Conservation (phyloP, 2,113 vertebrate species). For the Anhinga anhinga region DNA sequence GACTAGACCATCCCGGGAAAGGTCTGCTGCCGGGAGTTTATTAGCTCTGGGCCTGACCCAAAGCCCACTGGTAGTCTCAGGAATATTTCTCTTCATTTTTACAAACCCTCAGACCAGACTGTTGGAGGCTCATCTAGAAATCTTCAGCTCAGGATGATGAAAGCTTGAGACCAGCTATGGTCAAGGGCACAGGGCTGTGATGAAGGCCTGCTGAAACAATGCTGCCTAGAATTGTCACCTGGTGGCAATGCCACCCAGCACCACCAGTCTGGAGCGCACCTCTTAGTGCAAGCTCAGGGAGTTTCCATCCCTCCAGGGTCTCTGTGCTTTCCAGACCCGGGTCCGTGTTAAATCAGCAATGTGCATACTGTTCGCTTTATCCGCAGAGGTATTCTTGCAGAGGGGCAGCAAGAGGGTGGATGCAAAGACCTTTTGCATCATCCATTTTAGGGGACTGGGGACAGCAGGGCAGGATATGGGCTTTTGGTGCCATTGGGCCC, state of each 20-base stretch:
- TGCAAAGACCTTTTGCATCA: not conserved
- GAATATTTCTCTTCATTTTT: not conserved
- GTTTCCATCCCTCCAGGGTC: not conserved
- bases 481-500: accelerated
- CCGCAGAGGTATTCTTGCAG: accelerated
- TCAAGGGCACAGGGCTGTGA: not conserved
- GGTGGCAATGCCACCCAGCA: not conserved
- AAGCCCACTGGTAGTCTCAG: not conserved
- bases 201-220: accelerated
- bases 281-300: not conserved
- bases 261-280: accelerated
- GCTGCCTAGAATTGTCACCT: accelerated
- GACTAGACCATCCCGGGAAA: not conserved
- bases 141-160: not conserved
- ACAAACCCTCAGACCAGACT: not conserved
- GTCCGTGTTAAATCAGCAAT: not conserved
- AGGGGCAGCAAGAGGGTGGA: too few species aligned
- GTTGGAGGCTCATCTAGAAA: not conserved
- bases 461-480: not conserved
- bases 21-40: not conserved
- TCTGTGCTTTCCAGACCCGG: not conserved
- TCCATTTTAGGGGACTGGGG: not conserved
- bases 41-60: not conserved
- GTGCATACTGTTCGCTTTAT: accelerated
- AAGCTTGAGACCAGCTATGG: not conserved